These are phyloP conservation scores for Melanotaenia trifasciata DNA, from an alignment of 2,797 vertebrate genomes.

Conservation along the genomic window DNA sequence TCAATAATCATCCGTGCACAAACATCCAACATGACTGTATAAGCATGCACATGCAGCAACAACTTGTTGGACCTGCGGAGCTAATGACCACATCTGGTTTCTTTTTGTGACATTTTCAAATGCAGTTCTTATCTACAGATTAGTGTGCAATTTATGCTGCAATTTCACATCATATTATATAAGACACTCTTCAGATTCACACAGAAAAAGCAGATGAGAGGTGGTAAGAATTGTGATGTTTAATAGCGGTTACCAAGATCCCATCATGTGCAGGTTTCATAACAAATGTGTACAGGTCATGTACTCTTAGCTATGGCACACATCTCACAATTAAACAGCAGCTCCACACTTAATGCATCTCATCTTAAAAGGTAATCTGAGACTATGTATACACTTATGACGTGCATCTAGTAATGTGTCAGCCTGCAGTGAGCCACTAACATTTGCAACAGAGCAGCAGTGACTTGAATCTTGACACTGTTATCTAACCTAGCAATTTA, in stretches of 20 bases:
- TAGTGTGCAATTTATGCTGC: slow-evolving; percentile 52
- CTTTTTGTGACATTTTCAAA: slow-evolving; percentile 4
- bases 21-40: not conserved
- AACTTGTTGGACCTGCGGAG: slow-evolving; percentile 3
- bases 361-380: not conserved
- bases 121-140: slow-evolving; percentile 45
- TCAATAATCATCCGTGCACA: slow-evolving; percentile 36
- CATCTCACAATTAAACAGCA: slow-evolving; percentile 8
- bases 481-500: slow-evolving; percentile 52
- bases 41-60: slow-evolving; percentile 1
- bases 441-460: slow-evolving; percentile 24
- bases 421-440: slow-evolving; percentile 34
- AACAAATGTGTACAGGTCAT: not conserved
- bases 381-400: slow-evolving; percentile 10
- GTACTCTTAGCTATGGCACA: not conserved
- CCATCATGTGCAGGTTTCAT: not conserved
- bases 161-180: slow-evolving; percentile 63
- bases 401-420: slow-evolving; percentile 28
- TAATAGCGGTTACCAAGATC: not conserved
- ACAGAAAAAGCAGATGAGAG: slow-evolving; percentile 19
- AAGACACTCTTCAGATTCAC: slow-evolving; percentile 58
- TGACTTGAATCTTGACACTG: slow-evolving; percentile 40
- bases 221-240: slow-evolving; percentile 27
- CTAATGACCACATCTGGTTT: slow-evolving; percentile 13
- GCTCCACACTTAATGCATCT: slow-evolving; percentile 8